Evolutionary conservation across 2,797 vertebrate genomes (phyloP).

Genomic region (Vespertilio murinus): DNA sequence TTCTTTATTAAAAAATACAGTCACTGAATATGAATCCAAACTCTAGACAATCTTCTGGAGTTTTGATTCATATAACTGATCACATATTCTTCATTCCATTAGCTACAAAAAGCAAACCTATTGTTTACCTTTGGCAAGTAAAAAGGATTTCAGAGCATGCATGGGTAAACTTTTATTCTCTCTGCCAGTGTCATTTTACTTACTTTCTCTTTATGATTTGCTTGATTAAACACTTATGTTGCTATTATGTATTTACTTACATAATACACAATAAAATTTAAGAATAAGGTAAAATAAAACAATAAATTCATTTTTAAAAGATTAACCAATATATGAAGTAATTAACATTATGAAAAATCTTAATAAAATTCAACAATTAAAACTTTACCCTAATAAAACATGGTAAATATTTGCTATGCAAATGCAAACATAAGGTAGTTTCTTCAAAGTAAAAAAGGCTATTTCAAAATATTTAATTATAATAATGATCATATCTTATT

Average conservation of each 20-base stretch:
- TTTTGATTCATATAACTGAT: not conserved
- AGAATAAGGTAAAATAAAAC: slow-evolving; percentile 14
- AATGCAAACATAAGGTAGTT: not conserved
- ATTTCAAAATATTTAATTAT: not conserved
- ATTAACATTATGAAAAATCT: slow-evolving; percentile 38
- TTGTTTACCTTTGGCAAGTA: not conserved
- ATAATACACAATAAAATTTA: slow-evolving; percentile 3
- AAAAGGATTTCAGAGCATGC: not conserved
- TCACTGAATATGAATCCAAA: not conserved
- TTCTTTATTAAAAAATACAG: not conserved
- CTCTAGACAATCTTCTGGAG: not conserved
- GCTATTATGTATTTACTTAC: not conserved
- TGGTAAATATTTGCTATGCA: slow-evolving; percentile 4
- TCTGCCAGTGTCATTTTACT: not conserved
- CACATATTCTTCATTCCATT: not conserved
- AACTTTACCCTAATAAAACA: slow-evolving; percentile 22
- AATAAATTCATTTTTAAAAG: not conserved
- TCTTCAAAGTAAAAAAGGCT: slow-evolving; percentile 26
- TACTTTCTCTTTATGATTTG: slow-evolving; percentile 17
- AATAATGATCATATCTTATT: not conserved
- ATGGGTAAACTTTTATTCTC: slow-evolving; percentile 4
- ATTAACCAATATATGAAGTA: not conserved
- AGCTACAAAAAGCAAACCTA: not conserved
- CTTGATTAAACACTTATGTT: slow-evolving; percentile 33
- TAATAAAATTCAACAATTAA: slow-evolving; percentile 35